phyloP scores from a whole-genome alignment of 2,888 invertebrate species.

The Harpalus rufipes region DNA sequence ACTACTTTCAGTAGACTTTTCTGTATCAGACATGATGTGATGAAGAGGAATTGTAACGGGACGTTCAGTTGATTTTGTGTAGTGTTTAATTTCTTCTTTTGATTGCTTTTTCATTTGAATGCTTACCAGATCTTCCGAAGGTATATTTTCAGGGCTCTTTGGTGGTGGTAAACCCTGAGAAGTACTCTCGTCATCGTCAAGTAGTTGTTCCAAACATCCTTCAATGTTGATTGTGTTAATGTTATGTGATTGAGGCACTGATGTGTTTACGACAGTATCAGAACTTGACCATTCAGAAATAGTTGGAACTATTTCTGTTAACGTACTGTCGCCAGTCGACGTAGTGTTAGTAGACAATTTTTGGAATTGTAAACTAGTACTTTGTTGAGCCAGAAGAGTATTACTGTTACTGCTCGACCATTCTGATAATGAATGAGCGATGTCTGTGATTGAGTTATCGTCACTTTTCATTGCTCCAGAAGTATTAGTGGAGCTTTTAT shows the following conservation, averaged over 20 bases:
- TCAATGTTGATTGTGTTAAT: slow-evolving; percentile 73
- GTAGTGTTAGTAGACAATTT: slow-evolving; percentile 75
- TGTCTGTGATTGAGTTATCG: slow-evolving; percentile 86
- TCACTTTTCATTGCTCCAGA: slow-evolving; percentile 86
- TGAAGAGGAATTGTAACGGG: slow-evolving; percentile 78
- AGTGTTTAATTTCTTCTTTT: slow-evolving; percentile 72
- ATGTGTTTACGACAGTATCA: slow-evolving; percentile 82
- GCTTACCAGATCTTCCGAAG: slow-evolving; percentile 75
- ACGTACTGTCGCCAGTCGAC: slow-evolving; percentile 75
- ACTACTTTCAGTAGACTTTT: slow-evolving; percentile 78
- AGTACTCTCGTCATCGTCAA: slow-evolving; percentile 69
- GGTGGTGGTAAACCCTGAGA: slow-evolving; percentile 69
- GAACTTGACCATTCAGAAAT: slow-evolving; percentile 91
- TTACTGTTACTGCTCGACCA: slow-evolving; percentile 91
- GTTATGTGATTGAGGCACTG: slow-evolving; percentile 80
- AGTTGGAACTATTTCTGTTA: slow-evolving; percentile 86
- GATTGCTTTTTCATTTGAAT: slow-evolving; percentile 70
- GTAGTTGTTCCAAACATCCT: slow-evolving; percentile 74
- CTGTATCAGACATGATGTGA: slow-evolving; percentile 77
- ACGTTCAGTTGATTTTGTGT: slow-evolving; percentile 78
- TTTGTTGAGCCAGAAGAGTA: slow-evolving; percentile 81
- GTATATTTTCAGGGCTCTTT: slow-evolving; percentile 75
- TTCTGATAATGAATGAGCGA: slow-evolving; percentile 89
- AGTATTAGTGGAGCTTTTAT: slow-evolving; percentile 81
- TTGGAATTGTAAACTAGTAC: slow-evolving; percentile 74